Base-by-base conservation (phyloP, 2,888 invertebrate species). In the Hipparchia sbordonii region DNA sequence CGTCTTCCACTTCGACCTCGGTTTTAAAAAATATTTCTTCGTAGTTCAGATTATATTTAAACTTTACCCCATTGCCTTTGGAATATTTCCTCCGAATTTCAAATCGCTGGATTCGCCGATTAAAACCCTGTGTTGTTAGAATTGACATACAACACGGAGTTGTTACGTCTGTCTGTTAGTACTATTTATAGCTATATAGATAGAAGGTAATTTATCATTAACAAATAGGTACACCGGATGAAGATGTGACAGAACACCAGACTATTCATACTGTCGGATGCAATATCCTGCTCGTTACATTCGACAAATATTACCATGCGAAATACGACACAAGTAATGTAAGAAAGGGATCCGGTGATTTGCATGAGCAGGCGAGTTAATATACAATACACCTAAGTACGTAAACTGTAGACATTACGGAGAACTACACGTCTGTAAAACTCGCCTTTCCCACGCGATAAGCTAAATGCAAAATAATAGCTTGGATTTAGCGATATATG, bases 381-480 rank as follows among this genome's bases (percentile, higher is more conserved):
- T 10, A n/a, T 5, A 48, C 23, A 51, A 48, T 51, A 13, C 33
- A 51, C 5, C 8, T 23, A 59, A 0, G 23, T 56, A 23, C 8
- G 8, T 59, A 59, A 6, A 33, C 52, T 63, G 65, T 52, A 33
- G 67, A 63, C 51, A 71, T 66, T 69, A 71, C 65, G 51, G 68
- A 46, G 74, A 69, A 74, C 57, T 39, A 59, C 54, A 65, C 39
- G 63, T 66, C 23, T 66, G 61, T 54, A 67, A 48, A 52, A 10
- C 45, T 51, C 48, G 12, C 48, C 62, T 69, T 74, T 74, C 74
- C 51, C 74, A 74, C 71, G 72, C 13, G 54, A 60, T 71, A 71
- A 60, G 66, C 70, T 65, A 33, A 65, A 65, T 52, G 65, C 65
- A 65, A 65, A 65, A 65, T 52, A 65, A 52, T 65, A 65, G 52